Base-by-base conservation (phyloP, 2,888 invertebrate species). In the Drosophila mimetica region DNA sequence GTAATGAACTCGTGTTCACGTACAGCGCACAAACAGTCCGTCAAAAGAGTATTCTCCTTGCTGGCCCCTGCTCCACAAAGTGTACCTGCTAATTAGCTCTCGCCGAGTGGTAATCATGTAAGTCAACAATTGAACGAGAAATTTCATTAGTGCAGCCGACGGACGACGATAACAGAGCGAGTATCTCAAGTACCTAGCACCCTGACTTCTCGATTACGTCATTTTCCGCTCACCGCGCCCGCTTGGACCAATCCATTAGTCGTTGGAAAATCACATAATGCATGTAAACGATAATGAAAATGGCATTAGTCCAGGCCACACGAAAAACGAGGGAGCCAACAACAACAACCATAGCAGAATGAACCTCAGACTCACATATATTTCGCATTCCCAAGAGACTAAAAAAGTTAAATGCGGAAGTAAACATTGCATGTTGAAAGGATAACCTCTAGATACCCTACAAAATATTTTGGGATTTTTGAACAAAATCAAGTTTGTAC, bases 271-370 rank as follows among this genome's bases (percentile, higher is more conserved):
- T 86, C 84, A 86, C 84, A 82, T 82, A 82, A 86, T 86, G 87
- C 78, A 84, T 86, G 86, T 80, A 76, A 84, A 78, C 69, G 87
- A 84, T 82, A 82, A 82, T 82, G 86, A 84, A 84, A 86, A 82
- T 71, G 81, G 63, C 73, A 81, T 78, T 82, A 74, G 70, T 47
- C 16, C 54, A 55, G 54, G 66, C 61, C 57, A 57, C 74, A 75
- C 65, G 61, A 55, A 58, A 41, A 54, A 30, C 32, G 42, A 25
- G 44, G 42, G 14, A 61, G 66, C 22, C 44, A 71, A 36, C 20
- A 58, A 28, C 28, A 30, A 44, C 16, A 47, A 48, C 30, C 53
- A 44, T 36, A 57, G 28, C 39, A 39, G 37, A 37, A 2, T 18
- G 20, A 13, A 20, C 39, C 18, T 39, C 52, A 65, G 39, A 59